Evolutionary conservation across 1,140 invertebrate genomes (phyloP).

Genomic region (Gonatopus flavifemur): DNA sequence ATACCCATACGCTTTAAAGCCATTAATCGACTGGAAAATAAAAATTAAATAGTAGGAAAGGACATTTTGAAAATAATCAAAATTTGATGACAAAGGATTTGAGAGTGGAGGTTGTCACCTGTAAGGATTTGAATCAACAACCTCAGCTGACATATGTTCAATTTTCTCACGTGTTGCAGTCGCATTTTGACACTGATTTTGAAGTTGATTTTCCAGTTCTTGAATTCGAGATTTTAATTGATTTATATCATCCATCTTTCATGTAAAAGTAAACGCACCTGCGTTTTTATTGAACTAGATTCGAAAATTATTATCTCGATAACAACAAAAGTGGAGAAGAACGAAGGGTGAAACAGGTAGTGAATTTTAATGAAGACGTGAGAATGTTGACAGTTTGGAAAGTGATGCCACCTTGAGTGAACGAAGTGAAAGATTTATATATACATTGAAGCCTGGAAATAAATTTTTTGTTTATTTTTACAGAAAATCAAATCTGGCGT

Average conservation of each 20-base stretch:
- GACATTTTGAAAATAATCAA: not conserved
- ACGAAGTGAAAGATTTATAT: too few relatives aligned
- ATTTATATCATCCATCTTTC: constrained; percentile 33
- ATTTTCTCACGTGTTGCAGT: constrained; percentile 57
- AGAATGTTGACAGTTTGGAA: too few relatives aligned
- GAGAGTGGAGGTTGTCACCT: constrained; percentile 64
- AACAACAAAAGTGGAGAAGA: too few relatives aligned
- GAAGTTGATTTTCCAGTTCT: constrained; percentile 63
- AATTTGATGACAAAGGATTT: not conserved
- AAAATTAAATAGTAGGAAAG: constrained; percentile 7
- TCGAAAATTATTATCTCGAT: too few relatives aligned
- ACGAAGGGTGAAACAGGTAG: too few relatives aligned
- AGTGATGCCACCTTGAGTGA: too few relatives aligned
- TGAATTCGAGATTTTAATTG: constrained; percentile 53
- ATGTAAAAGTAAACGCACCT: not conserved
- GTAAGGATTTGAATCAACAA: constrained; percentile 99
- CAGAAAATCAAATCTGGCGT: too few relatives aligned
- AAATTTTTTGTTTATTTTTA: too few relatives aligned
- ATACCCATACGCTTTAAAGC: constrained; percentile 99
- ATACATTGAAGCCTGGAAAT: too few relatives aligned
- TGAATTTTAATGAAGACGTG: too few relatives aligned
- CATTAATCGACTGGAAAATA: constrained; percentile 86
- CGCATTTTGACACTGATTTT: constrained; percentile 48
- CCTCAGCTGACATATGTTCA: constrained; percentile 75
- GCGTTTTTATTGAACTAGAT: too few relatives aligned